Base-by-base conservation (phyloP, 2,113 vertebrate genomes). In the Chaetorhynchus papuensis region DNA sequence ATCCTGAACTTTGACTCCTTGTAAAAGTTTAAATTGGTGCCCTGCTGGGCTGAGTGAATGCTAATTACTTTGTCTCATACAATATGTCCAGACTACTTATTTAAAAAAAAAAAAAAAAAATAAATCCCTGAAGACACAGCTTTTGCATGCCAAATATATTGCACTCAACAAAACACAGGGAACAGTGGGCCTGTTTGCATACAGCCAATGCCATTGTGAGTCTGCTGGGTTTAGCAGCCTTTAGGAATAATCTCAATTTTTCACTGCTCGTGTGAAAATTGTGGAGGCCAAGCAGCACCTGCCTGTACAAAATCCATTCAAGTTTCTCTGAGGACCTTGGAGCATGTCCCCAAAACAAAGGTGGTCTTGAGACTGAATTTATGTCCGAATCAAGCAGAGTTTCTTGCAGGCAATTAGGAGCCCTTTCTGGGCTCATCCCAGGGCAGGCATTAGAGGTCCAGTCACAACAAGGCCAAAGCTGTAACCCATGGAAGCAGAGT, bases 11-110 rank as follows among this genome's bases (percentile, higher is more conserved):
- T 95, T 96, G 97, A 95, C 96, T 96, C 84, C 83, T 84, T 95
- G 83, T 93, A 97, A 97, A 96, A 97, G 89, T 97, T 90, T 96
- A 98, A 97, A 96, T 94, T 91, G 93, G 88, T 96, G 89, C 84
- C 96, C 95, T 95, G 91, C 91, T 94, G 97, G 94, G 96, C 83
- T 78, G 71, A 95, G 72, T 95, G 96, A 97, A 98, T 97, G 87
- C 94, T 98, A 97, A 97, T 97, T 97, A 97, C 94, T 96, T 95
- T 83, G 91, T 93, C 60, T 50, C 61, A 82, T 78, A 92, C 90
- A 96, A 96, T 93, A 87, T 1, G 2, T 85, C 90, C 93, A 88
- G 94, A 97, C 95, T 97, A 90, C 76, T 97, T 95, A 96, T 93
- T 96, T 72, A 92, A 95, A 96, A 68, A 52, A 76, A 69, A 68